Evolutionary conservation across 2,113 vertebrate species (phyloP).

Genomic region (Prolemur simus): DNA sequence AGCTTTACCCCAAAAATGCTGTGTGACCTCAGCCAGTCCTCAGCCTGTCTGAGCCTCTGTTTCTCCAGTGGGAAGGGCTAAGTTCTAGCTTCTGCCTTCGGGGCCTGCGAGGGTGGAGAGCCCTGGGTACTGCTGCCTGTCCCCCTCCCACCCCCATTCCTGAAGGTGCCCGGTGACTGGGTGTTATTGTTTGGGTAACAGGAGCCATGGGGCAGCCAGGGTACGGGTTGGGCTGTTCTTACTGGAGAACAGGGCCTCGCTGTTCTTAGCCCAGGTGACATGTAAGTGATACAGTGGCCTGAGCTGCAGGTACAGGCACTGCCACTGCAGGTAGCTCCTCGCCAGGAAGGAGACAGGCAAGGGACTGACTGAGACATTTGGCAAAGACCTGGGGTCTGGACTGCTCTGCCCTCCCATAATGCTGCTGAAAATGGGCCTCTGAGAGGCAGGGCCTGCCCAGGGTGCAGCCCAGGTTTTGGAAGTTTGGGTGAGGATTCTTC

Average conservation of each 20-base stretch:
- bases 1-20: background rate
- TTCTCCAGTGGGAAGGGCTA: background rate
- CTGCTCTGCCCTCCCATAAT: background rate
- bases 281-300: slow-evolving; percentile 68
- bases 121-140: background rate
- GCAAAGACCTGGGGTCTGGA: slow-evolving; percentile 32
- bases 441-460: slow-evolving; percentile 54
- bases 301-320: slow-evolving; percentile 55
- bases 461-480: background rate
- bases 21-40: background rate
- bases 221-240: slow-evolving; percentile 30
- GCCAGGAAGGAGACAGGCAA: slow-evolving; percentile 23
- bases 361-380: background rate
- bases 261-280: slow-evolving; percentile 72
- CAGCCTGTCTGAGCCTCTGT: background rate
- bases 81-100: background rate
- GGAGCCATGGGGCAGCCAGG: slow-evolving; percentile 60
- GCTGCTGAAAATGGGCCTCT: slow-evolving; percentile 53
- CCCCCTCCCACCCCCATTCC: background rate
- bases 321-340: background rate
- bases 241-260: slow-evolving; percentile 75
- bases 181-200: slow-evolving; percentile 77
- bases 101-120: background rate
- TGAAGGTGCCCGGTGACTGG: slow-evolving; percentile 58
- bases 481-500: background rate